phyloP scores from a whole-genome alignment of 2,888 invertebrate genomes.

The Platycheirus albimanus region DNA sequence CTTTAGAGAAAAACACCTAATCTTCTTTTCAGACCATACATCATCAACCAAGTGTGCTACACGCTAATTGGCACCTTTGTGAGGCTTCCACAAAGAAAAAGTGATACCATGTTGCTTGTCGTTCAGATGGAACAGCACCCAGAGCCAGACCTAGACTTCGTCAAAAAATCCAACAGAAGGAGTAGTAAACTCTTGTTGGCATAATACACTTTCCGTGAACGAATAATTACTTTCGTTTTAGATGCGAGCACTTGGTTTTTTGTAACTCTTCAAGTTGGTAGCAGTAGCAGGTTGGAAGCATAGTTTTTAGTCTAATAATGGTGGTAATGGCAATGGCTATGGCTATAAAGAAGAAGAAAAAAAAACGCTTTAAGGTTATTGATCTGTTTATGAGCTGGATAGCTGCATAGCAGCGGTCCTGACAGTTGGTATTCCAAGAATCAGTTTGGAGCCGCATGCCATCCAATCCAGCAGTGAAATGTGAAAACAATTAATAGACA shows the following conservation, averaged over 20 bases:
- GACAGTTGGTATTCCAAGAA: conserved; percentile 43
- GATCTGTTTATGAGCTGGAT: conserved; percentile 40
- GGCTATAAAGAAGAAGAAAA: background rate
- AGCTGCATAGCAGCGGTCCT: conserved; percentile 3
- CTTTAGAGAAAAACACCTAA: background rate
- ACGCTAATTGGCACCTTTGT: conserved; percentile 36
- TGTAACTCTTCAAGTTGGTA: conserved; percentile 3
- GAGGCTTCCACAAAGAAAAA: background rate
- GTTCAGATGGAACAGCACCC: conserved; percentile 3
- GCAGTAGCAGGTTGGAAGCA: conserved; percentile 16
- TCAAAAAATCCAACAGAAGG: conserved; percentile 11
- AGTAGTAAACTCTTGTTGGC: conserved; percentile 36
- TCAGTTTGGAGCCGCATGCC: conserved; percentile 46
- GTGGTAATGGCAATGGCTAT: conserved; percentile 64
- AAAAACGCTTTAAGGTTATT: conserved; percentile 57
- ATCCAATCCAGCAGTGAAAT: conserved; percentile 4
- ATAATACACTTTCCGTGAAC: conserved; percentile 65
- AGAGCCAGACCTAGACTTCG: background rate
- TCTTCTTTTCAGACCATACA: conserved; percentile 18
- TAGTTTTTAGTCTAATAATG: conserved; percentile 30
- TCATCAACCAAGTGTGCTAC: conserved; percentile 40
- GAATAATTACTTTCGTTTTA: conserved; percentile 69
- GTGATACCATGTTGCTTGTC: conserved; percentile 17
- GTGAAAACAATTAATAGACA: conserved; percentile 52
- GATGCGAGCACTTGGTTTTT: conserved; percentile 51